Base-by-base conservation (phyloP, 2,888 invertebrate species). In the Nemotelus pantherinus region DNA sequence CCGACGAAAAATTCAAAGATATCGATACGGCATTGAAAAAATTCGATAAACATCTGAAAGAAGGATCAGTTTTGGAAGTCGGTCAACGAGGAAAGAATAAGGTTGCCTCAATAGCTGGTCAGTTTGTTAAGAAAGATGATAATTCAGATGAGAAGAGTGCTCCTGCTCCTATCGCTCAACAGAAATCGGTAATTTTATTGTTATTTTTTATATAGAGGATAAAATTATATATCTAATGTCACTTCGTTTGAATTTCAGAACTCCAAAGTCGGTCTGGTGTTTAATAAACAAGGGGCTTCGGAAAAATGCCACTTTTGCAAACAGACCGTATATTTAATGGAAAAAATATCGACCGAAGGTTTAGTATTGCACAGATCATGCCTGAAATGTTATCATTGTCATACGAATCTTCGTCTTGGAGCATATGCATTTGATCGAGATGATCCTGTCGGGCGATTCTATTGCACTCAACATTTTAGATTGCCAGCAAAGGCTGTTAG, bases 341-440 rank as follows among this genome's bases (percentile, higher is more conserved):
- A 98, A 87, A 91, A 95, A 80, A 91, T 97, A 80, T 93, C 92
- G 65, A 95, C 97, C 2, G 95, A 96, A 89, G 96, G 96, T 25
- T 90, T 95, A 83, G 95, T 95, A 84, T 92, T 98, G 86, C 98
- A 98, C 88, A 92, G 97, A 78, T 93, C 94, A 64, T 98, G 98
- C 88, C 95, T 98, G 88, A 93, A 95, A 80, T 98, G 98, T 88
- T 94, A 96, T 86, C 95, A 96, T 85, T 98, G 98, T 88, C 93
- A 93, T 83, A 92, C 93, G 3, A 93, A 93, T 79, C 89, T 98
- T 65, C 90, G 96, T 67, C 91, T 96, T 65, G 91, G 91, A 65
- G 93, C 91, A 78, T 94, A 94, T 84, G 89, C 91, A 63, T 93
- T 91, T 83, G 93, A 94, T 85, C 88, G 91, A 39, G 92, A 93